Evolutionary conservation across 2,113 vertebrate genomes (phyloP).

Genomic region (Labrus mixtus): DNA sequence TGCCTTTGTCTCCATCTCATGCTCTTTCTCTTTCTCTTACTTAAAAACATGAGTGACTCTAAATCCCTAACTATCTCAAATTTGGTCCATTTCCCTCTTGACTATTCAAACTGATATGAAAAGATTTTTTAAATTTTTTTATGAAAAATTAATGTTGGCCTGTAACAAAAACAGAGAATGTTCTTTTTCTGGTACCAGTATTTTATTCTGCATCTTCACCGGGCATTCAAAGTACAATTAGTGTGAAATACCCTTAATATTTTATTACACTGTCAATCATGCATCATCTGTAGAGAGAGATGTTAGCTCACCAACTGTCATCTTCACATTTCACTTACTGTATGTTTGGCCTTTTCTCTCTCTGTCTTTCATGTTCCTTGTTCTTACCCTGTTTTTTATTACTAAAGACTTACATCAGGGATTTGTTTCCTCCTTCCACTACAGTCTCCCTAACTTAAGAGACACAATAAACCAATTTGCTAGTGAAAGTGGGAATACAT

Average conservation of each 20-base stretch:
- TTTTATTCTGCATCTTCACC: no score
- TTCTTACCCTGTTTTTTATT: background rate
- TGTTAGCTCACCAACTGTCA: slow-evolving; percentile 10
- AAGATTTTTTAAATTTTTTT: no score
- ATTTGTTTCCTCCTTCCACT: background rate
- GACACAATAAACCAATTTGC: background rate
- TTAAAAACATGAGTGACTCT: slow-evolving; percentile 12
- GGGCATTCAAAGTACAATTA: no score
- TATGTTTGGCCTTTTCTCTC: background rate
- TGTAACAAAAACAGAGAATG: no score
- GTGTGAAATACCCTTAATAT: background rate
- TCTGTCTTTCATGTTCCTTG: no score
- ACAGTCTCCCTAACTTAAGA: background rate
- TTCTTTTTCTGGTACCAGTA: no score
- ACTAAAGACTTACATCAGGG: background rate
- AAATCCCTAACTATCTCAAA: background rate
- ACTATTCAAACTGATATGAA: no score
- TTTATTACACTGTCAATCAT: slow-evolving; percentile 14
- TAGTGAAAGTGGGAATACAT: background rate
- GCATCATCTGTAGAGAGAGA: background rate
- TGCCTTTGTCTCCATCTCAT: background rate
- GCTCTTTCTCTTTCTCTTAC: background rate
- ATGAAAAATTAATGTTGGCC: no score
- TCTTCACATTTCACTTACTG: background rate
- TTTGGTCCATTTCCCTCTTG: no score